Base-by-base conservation (phyloP, 2,797 vertebrate genomes). In the Phoebastria nigripes region DNA sequence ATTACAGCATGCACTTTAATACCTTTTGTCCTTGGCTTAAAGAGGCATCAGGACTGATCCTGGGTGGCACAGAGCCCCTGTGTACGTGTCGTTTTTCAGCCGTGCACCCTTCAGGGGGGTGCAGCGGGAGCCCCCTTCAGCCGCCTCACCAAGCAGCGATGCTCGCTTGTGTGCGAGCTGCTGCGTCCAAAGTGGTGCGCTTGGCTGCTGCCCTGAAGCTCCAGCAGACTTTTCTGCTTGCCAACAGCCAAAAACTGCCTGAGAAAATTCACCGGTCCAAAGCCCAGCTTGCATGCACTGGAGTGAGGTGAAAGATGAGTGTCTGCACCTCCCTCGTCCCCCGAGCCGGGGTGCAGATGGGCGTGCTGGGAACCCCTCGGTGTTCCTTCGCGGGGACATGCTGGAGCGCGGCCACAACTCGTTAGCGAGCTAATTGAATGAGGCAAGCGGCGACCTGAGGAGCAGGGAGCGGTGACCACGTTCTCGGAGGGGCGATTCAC, bases 331-430 rank as follows among this genome's bases (percentile, higher is more conserved):
- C 94, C 91, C 90, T 95, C 52, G 1, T 69, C 19, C 37, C 31
- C 56, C 15, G 58, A 89, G 93, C 79, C 47, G 39, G 92, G 88
- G 20, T 91, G 78, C 97, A 96, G 97, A 92, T 97, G 97, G 97
- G 78, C 4, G 12, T 56, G 54, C 70, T 96, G 95, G 95, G 96
- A 96, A 65, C 46, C 5, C 18, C 2, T 90, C 26, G 11, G 17
- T 33, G 83, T 58, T 92, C 87, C 89, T 92, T 69, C 67, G 41
- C 54, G 73, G 94, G 93, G 70, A 39, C 61, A 26, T 67, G 85
- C 93, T 88, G 91, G 93, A 94, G 85, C 58, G 29, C 11, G 61
- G 91, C 94, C 91, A 91, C 95, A 91, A 51, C 94, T 97, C 47
- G 1, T 97, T 95, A 92, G 49, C 26, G 65, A 91, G 89, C 88